phyloP scores from a whole-genome alignment of 2,113 vertebrate species.

The Malurus alboscapulatus region DNA sequence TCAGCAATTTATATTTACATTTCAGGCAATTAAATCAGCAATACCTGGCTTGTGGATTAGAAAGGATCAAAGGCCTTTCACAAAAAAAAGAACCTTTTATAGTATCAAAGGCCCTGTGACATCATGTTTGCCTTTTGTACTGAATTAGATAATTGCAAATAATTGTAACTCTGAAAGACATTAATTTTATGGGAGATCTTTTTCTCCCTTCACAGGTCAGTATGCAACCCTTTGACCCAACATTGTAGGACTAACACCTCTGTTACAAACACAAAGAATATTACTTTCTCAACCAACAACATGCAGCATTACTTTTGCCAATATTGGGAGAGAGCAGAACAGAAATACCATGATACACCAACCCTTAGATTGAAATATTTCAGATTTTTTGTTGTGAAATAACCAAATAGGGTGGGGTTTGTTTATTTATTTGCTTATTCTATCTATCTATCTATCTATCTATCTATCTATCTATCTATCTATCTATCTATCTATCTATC shows the following conservation, averaged over 20 bases:
- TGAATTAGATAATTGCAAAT: conserved; percentile 62
- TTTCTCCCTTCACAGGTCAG: neutral
- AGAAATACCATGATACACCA: neutral
- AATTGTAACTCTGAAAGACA: conserved; percentile 53
- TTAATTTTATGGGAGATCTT: conserved; percentile 1
- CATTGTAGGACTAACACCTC: conserved; percentile 3
- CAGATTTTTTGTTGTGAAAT: neutral
- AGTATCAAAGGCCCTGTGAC: conserved; percentile 45
- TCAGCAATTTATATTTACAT: conserved; percentile 67
- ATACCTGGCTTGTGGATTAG: conserved; percentile 55
- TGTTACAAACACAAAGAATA: conserved; percentile 27
- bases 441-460: neutral
- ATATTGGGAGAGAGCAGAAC: neutral
- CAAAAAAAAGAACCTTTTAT: conserved; percentile 30
- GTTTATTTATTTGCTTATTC: neutral
- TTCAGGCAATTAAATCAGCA: conserved; percentile 63
- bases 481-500: neutral
- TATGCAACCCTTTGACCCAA: conserved; percentile 47
- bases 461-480: neutral
- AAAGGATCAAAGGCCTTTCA: conserved; percentile 49
- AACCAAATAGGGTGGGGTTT: rapidly evolving
- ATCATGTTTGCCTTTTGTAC: conserved; percentile 54
- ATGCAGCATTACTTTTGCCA: neutral
- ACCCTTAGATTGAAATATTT: neutral
- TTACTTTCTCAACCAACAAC: neutral